Evolutionary conservation across 2,888 invertebrate genomes (phyloP).

Genomic region (Lasioglossum morio): DNA sequence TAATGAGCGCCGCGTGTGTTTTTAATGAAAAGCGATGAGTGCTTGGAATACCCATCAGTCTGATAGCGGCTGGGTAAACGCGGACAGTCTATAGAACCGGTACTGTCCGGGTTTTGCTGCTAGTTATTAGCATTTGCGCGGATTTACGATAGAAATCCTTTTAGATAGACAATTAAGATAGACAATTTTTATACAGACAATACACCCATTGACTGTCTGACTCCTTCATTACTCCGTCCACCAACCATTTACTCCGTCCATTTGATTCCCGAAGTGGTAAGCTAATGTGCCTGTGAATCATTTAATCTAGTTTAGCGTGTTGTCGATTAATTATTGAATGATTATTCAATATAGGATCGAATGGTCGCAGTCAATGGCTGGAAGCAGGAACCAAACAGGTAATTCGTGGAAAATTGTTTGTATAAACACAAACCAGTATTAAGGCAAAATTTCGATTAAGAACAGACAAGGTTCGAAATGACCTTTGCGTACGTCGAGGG

Average conservation of each 20-base stretch:
- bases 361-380: not conserved
- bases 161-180: too few relatives aligned
- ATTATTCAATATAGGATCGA: not conserved
- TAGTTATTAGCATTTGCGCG: not conserved
- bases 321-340: not conserved
- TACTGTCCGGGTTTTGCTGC: not conserved
- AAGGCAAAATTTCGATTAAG: not conserved
- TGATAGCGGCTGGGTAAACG: not conserved
- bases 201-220: too few relatives aligned
- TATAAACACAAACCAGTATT: not conserved
- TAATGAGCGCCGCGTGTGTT: slow-evolving; percentile 6
- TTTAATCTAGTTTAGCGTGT: not conserved
- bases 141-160: not conserved
- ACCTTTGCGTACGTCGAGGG: not conserved
- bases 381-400: not conserved
- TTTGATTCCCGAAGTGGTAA: not conserved
- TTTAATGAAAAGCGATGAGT: not conserved
- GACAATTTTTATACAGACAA: too few relatives aligned
- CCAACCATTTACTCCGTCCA: not conserved
- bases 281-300: not conserved
- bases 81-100: not conserved
- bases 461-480: not conserved
- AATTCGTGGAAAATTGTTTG: not conserved
- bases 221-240: not conserved
- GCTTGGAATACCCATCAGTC: not conserved